These are phyloP conservation scores for Adelphocoris suturalis DNA, from an alignment of 2,888 invertebrate species.

Conservation along the genomic window DNA sequence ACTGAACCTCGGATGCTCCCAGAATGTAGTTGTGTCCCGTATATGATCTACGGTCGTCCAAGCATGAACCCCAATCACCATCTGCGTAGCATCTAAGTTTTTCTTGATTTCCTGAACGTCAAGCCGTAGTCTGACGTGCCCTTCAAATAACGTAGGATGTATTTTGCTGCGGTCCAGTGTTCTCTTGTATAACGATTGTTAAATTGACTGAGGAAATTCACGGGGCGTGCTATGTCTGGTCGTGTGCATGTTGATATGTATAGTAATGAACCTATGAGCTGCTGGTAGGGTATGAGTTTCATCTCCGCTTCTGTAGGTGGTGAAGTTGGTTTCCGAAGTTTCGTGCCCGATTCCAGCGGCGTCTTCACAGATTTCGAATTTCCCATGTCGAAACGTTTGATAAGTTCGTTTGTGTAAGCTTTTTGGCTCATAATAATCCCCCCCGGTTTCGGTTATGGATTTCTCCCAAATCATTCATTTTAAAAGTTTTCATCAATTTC, in stretches of 20 bases:
- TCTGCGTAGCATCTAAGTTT: too few species aligned
- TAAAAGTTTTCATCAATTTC: too few species aligned
- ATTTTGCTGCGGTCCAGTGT: constrained; percentile 72
- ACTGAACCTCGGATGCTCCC: too few species aligned
- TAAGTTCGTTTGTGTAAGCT: neutral
- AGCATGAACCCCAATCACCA: too few species aligned
- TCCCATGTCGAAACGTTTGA: constrained; percentile 24
- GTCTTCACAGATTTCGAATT: constrained; percentile 2
- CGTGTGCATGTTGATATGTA: constrained; percentile 65
- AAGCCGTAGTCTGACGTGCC: too few species aligned
- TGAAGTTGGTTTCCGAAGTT: neutral
- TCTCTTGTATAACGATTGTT: constrained; percentile 59
- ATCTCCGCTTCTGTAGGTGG: neutral
- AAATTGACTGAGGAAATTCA: constrained; percentile 70
- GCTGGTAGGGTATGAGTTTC: constrained; percentile 68
- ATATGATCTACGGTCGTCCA: too few species aligned
- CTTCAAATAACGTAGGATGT: constrained; percentile 71
- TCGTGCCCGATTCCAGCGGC: neutral
- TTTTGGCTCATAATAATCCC: too few species aligned
- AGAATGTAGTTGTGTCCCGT: too few species aligned
- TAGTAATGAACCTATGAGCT: constrained; percentile 62
- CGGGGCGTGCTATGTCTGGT: constrained; percentile 68
- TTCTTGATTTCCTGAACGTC: too few species aligned
- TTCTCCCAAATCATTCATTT: too few species aligned
- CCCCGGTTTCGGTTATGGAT: too few species aligned